These are phyloP conservation scores for Callospermophilus lateralis DNA, from an alignment of 2,113 vertebrate genomes.

Conservation along the genomic window DNA sequence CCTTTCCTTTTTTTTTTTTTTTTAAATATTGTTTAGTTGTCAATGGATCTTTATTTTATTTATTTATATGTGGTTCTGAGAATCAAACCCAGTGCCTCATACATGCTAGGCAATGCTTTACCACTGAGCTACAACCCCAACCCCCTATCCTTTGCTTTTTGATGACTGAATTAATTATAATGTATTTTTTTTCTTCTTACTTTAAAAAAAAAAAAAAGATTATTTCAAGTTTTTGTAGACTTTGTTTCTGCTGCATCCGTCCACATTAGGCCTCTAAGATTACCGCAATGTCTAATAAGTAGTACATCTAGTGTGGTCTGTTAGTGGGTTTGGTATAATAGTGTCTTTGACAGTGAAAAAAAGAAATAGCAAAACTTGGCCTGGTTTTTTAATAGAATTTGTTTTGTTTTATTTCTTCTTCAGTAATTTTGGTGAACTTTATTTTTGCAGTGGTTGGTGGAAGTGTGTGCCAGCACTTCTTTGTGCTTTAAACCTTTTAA, in stretches of 20 bases:
- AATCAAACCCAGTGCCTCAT: too few species aligned
- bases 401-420: background rate
- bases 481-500: conserved; percentile 12
- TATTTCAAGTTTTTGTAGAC: background rate
- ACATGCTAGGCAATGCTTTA: too few species aligned
- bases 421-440: background rate
- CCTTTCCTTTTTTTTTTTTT: too few species aligned
- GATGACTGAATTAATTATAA: background rate
- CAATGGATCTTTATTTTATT: too few species aligned
- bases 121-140: too few species aligned
- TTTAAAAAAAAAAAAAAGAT: background rate
- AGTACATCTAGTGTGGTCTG: background rate
- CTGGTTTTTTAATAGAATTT: background rate
- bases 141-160: background rate
- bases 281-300: background rate
- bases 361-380: background rate
- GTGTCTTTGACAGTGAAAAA: background rate
- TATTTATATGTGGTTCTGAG: too few species aligned
- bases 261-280: background rate
- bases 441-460: background rate
- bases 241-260: background rate
- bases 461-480: background rate
- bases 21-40: too few species aligned
- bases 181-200: background rate
- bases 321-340: background rate